These are phyloP conservation scores for Xenopus tropicalis DNA, from an alignment of 2,113 vertebrate genomes.

Conservation along the genomic window UCB_Xtro_10.0 CM004447.2:140735501-140736000, in stretches of 20 bases:
- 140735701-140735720: conserved; percentile 12
- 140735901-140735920: conserved; percentile 6
- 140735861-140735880: conserved; percentile 43
- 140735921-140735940: background rate
- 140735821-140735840: conserved; percentile 7
- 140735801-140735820: conserved; percentile 34
- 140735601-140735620: conserved; percentile 18
- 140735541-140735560: too few relatives aligned
- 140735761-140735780: conserved; percentile 28
- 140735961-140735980: background rate
- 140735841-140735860: conserved; percentile 27
- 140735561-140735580: too few relatives aligned
- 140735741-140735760: conserved; percentile 18
- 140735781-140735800: conserved; percentile 43
- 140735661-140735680: conserved; percentile 22
- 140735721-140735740: conserved; percentile 32
- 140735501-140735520: too few relatives aligned
- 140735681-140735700: too few relatives aligned
- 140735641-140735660: conserved; percentile 13
- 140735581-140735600: too few relatives aligned
- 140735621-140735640: conserved; percentile 17
- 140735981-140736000: background rate
- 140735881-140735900: conserved; percentile 14
- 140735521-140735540: too few relatives aligned
- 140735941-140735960: background rate